Percentiles rank a stretch among this genome's conserved stretches.
These are phyloP conservation scores for Lacerta viridis DNA, from an alignment of 2,797 vertebrate species.

Conservation along the genomic window DNA sequence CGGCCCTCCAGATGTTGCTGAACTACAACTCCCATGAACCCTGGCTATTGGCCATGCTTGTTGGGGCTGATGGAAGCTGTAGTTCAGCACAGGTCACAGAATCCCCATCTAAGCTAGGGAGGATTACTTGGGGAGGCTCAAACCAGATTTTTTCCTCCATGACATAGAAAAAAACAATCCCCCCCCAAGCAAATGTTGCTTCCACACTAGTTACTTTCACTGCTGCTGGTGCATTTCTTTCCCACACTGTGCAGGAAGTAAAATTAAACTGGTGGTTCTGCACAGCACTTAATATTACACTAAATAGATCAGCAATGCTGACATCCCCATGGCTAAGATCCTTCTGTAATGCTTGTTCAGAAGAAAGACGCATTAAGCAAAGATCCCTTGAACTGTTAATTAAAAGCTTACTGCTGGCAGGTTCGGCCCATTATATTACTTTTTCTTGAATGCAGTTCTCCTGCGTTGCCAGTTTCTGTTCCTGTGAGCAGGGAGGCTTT, in stretches of 20 bases:
- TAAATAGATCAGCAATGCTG: background rate
- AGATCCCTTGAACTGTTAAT: background rate
- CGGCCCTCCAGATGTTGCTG: no score
- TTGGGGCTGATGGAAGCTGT: no score
- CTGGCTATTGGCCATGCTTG: no score
- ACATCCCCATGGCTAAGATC: no score
- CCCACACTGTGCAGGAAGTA: background rate
- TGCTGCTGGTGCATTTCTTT: background rate
- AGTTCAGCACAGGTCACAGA: no score
- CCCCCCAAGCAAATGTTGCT: background rate
- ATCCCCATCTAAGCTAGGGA: background rate
- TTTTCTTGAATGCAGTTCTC: background rate
- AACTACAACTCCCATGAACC: no score
- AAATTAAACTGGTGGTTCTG: background rate
- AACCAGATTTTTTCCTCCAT: background rate
- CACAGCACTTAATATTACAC: background rate
- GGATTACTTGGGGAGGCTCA: background rate
- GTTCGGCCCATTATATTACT: background rate
- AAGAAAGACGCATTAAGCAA: background rate
- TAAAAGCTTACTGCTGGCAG: background rate
- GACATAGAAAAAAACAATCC: background rate
- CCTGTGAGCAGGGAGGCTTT: background rate
- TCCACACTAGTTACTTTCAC: background rate
- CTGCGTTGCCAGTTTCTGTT: background rate
- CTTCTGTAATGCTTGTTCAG: background rate